Conservation (phyloP, 2,113 vertebrate species). For the Chaenocephalus aceratus region DNA sequence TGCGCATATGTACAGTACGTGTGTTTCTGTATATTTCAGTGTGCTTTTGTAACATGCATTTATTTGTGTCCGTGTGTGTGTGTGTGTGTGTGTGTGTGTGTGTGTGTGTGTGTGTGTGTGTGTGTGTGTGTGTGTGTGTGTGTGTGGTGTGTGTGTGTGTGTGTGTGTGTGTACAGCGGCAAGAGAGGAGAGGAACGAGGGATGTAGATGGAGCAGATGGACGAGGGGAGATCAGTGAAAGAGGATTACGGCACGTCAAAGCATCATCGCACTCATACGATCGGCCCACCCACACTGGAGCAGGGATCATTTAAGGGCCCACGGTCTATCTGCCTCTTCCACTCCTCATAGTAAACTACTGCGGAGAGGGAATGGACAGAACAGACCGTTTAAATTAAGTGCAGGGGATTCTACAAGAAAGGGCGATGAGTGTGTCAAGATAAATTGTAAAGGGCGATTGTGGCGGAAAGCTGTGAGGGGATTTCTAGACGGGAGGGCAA, state of each 20-base stretch:
- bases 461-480: constrained; percentile 46
- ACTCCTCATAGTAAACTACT: constrained; percentile 65
- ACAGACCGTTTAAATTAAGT: constrained; percentile 69
- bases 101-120: constrained; percentile 5
- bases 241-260: constrained; percentile 85
- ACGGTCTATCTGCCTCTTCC: constrained; percentile 56
- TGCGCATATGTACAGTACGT: constrained; percentile 29
- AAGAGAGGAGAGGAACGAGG: constrained; percentile 52
- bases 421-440: constrained; percentile 39
- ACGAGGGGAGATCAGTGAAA: constrained; percentile 81
- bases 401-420: constrained; percentile 55
- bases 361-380: constrained; percentile 43
- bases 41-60: not conserved
- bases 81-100: constrained; percentile 18
- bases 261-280: constrained; percentile 80
- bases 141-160: not conserved
- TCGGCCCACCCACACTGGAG: constrained; percentile 78
- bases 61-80: constrained; percentile 1
- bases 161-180: constrained; percentile 22
- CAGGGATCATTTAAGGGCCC: constrained; percentile 75
- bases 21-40: not conserved
- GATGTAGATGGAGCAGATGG: constrained; percentile 81
- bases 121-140: no score
- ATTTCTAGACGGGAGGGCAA: constrained; percentile 41
- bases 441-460: constrained; percentile 60